Conservation (phyloP, 2,888 invertebrate genomes). For the Pollenia amentaria region DNA sequence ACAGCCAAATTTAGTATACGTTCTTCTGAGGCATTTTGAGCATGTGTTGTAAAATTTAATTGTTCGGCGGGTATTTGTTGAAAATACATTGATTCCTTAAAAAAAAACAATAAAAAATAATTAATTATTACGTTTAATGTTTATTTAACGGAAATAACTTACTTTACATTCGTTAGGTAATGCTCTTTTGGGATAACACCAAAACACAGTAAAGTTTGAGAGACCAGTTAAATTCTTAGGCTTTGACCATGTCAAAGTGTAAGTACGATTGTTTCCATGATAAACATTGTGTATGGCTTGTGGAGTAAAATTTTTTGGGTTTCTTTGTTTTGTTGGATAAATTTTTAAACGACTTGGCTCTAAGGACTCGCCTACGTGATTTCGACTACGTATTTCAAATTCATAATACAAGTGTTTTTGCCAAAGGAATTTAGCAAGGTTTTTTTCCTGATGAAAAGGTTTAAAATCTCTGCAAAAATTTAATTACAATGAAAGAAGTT, state of each 20-base stretch:
- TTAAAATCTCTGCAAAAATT: conserved; percentile 62
- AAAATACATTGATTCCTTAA: conserved; percentile 87
- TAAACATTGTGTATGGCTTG: conserved; percentile 87
- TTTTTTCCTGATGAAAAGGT: conserved; percentile 76
- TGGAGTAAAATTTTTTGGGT: conserved; percentile 76
- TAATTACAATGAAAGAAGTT: conserved; percentile 1
- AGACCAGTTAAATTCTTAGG: conserved; percentile 84
- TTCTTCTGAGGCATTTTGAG: conserved; percentile 81
- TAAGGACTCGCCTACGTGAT: conserved; percentile 78
- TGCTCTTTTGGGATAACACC: conserved; percentile 88
- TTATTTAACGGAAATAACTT: conserved; percentile 42
- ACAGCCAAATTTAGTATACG: conserved; percentile 90
- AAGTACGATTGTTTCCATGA: conserved; percentile 87
- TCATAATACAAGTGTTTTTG: conserved; percentile 77
- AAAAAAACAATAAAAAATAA: conserved; percentile 21
- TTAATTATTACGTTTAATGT: not conserved
- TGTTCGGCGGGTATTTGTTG: conserved; percentile 84
- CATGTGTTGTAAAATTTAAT: conserved; percentile 83
- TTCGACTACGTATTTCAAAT: conserved; percentile 79
- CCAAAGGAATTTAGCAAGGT: conserved; percentile 79
- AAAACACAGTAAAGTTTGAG: conserved; percentile 92
- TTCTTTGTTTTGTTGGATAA: conserved; percentile 76
- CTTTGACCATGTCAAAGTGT: conserved; percentile 90
- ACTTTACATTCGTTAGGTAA: conserved; percentile 87
- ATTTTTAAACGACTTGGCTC: conserved; percentile 78